Evolutionary conservation across 2,797 vertebrate genomes (phyloP), one percentile per base, ranked within the genome.

Genomic region (Alauda arvensis): DNA sequence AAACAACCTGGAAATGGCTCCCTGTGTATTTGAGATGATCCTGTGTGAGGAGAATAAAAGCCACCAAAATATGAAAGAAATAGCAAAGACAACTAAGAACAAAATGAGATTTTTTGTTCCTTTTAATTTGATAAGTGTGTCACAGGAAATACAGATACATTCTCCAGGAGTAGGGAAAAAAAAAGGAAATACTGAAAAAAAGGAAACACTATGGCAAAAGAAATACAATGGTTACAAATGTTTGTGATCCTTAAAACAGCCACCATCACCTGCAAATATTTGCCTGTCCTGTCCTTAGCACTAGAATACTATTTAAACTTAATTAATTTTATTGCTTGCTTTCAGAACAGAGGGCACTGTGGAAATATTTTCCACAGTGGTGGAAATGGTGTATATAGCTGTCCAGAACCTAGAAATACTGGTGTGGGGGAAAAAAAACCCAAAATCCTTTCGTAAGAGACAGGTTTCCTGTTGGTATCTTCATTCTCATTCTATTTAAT

Each of bases 371-470:
- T 63, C 9, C 37, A 37, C 37, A 37, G 37, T 37, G 37, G 37
- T 37, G 37, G 37, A 37, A 59, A 2, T 33, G 4, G 42, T 62
- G 39, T 14, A 26, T 52, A 29, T 3, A 48, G 28, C 10, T 80
- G 4, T 28, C 13, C 37, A 68, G 39, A 72, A 45, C 14, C 5
- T 26, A 59, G 17, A 88, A 88, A 68, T 61, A 60, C 14, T 17
- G 4, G 25, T 8, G 9, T 4, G n/a, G 8, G 1, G 0, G 0
- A 29, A 46, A n/a, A 52, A 40, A 34, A 25, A 10, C 37, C 37
- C 37, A 37, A 37, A 37, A 37, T 11, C 37, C 10, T 37, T 37
- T 37, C 10, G 10, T 52, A 40, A 67, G 10, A 39, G 8, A 28
- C 4, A 28, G 4, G 8, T 26, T 18, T 80, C 9, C 25, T 66